Evolutionary conservation across 2,113 vertebrate genomes (phyloP).

Genomic region (Tricholaema leucomelas): DNA sequence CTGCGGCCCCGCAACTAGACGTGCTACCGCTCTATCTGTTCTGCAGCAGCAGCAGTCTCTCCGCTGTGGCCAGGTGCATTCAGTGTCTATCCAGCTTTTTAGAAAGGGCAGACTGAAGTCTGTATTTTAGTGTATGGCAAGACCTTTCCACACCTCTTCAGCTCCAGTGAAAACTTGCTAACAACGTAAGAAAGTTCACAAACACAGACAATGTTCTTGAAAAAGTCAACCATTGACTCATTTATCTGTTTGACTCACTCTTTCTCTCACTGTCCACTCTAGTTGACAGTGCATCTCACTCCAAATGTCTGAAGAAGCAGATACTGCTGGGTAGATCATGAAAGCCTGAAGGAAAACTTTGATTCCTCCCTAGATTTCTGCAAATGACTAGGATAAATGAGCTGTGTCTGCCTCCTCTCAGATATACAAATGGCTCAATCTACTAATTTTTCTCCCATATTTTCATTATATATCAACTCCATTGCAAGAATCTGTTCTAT

Average conservation of each 20-base stretch:
- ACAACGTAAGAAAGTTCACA: neutral
- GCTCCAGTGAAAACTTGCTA: neutral
- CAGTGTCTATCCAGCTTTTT: rapidly evolving
- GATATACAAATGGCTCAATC: neutral
- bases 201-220: neutral
- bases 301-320: neutral
- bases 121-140: rapidly evolving
- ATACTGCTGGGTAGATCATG: neutral
- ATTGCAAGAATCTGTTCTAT: neutral
- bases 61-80: neutral
- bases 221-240: no score
- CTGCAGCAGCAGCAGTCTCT: neutral
- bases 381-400: neutral
- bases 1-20: neutral
- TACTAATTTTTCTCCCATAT: neutral
- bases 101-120: neutral
- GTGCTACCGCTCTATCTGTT: rapidly evolving
- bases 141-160: neutral
- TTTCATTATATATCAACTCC: neutral
- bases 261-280: no score
- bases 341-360: neutral
- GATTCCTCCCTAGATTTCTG: neutral
- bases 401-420: neutral
- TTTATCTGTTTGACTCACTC: neutral
- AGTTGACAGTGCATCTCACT: neutral